Conservation (phyloP, 1,140 invertebrate species). For the Pomacea maculata region DNA sequence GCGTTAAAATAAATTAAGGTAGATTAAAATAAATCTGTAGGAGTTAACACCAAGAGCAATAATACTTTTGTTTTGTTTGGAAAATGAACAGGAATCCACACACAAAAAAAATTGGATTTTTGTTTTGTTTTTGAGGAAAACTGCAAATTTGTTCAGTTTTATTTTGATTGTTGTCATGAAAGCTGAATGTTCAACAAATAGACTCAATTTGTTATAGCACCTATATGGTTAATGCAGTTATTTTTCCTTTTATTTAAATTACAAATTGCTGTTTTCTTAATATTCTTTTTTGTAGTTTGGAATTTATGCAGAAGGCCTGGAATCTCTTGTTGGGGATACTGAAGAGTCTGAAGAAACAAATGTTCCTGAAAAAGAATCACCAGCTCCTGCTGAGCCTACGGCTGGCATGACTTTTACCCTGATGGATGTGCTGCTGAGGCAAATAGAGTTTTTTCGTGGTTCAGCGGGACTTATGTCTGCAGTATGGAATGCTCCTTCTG, state of each 20-base stretch:
- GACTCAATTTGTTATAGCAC: too few species aligned
- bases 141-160: too few species aligned
- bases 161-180: too few species aligned
- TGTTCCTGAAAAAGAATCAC: constrained; percentile 62
- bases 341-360: constrained; percentile 33
- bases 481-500: constrained; percentile 77
- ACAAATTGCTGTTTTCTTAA: neutral
- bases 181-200: too few species aligned
- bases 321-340: constrained; percentile 68
- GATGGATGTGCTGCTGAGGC: constrained; percentile 80
- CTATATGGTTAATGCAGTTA: too few species aligned
- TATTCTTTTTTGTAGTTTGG: constrained; percentile 72
- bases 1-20: too few species aligned
- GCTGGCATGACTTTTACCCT: constrained; percentile 87
- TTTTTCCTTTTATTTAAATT: neutral
- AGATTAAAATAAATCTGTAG: too few species aligned
- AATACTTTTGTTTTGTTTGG: too few species aligned
- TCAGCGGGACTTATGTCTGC: constrained; percentile 89
- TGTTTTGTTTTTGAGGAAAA: too few species aligned
- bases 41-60: too few species aligned
- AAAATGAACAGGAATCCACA: too few species aligned
- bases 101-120: too few species aligned
- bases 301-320: constrained; percentile 82
- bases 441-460: constrained; percentile 85
- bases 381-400: constrained; percentile 68